Base-by-base conservation (phyloP, 2,888 invertebrate species). In the Dicranocentrus wangi region DNA sequence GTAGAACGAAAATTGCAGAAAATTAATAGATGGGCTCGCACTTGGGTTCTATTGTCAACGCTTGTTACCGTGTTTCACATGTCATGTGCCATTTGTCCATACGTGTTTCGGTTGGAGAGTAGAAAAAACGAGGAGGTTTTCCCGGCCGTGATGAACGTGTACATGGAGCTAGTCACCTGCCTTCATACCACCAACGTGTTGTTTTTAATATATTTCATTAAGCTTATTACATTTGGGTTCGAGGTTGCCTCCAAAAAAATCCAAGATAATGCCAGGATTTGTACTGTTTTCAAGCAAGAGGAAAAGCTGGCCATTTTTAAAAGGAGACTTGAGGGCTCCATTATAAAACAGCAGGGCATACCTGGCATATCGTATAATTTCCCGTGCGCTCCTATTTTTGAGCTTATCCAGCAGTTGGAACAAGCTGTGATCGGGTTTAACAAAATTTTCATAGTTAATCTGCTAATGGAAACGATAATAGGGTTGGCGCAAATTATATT, bases 191-290 rank as follows among this genome's bases (percentile, higher is more conserved):
- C 51, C 0, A 61, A 17, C 25, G n/a, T 23, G 1, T 8, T 77
- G 2, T 39, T 77, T 23, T 32, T 77, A 0, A 25, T 77, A 0
- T 69, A 53, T n/a, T 61, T 69, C 7, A 60, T 77, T 0, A 77
- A 61, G 42, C 25, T 77, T 0, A 51, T 77, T 1, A 60, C 19
- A 2, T 21, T 77, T 3, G 77, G 77, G 0, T 77, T 69, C 42
- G 77, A 69, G n/a, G 2, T 69, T 7, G 17, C 25, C 1, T 15
- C n/a, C n/a, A 13, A 15, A 1, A 69, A 69, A 69, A 51, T 69
- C 61, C 17, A 28, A 15, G 72, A 72, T 17, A 72, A 13, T 0
- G 13, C 51, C 1, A 10, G 39, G 2, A 2, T 65, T n/a, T 27
- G 65, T 15, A 15, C 5, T n/a, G 5, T 32, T 3, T 1, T 72